phyloP scores from a whole-genome alignment of 2,888 invertebrate genomes.

The Dicranocentrus wangi region DNA sequence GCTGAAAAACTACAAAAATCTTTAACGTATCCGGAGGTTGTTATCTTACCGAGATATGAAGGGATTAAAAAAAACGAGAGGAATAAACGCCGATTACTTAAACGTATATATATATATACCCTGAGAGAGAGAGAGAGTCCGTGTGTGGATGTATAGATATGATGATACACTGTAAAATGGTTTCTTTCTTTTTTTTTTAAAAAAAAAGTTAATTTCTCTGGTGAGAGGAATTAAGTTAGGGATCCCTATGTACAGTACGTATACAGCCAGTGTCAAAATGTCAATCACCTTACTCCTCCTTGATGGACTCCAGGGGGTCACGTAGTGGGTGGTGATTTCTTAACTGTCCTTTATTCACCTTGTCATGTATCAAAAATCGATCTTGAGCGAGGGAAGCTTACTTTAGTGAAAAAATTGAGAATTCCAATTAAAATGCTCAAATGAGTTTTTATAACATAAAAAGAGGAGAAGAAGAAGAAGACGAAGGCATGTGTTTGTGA shows the following conservation, averaged over 20 bases:
- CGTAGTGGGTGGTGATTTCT: conserved; percentile 73
- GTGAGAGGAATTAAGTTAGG: conserved; percentile 48
- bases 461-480: too few species aligned
- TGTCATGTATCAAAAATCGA: conserved; percentile 64
- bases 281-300: conserved; percentile 73
- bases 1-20: conserved; percentile 44
- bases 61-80: too few species aligned
- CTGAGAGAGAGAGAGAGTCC: too few species aligned
- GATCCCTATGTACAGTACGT: conserved; percentile 62
- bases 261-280: conserved; percentile 72
- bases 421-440: conserved; percentile 60
- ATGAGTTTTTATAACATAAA: conserved; percentile 31
- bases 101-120: too few species aligned
- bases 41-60: conserved; percentile 35
- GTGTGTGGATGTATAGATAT: neutral
- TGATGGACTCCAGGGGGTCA: conserved; percentile 73
- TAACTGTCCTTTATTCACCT: conserved; percentile 68
- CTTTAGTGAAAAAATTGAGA: conserved; percentile 48
- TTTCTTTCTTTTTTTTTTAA: conserved; percentile 1
- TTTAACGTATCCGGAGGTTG: conserved; percentile 63
- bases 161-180: too few species aligned
- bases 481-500: too few species aligned
- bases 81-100: too few species aligned
- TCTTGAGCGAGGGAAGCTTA: conserved; percentile 42
- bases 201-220: conserved; percentile 46